phyloP scores from a whole-genome alignment of 2,888 invertebrate genomes.

The Ichneumoninae sp. region DNA sequence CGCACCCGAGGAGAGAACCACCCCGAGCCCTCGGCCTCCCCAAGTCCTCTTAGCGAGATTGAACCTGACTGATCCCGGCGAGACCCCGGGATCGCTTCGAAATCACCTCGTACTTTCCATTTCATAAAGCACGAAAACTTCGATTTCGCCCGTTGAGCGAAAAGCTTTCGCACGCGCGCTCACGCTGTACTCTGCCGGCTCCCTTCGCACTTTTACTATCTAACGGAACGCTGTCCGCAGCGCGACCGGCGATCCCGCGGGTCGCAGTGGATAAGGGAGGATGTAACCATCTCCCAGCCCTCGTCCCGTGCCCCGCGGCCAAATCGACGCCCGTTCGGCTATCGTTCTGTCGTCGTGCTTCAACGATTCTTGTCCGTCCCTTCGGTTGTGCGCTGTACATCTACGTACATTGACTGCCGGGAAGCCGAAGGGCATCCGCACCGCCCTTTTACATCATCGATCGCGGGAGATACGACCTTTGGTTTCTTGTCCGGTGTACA shows the following conservation, averaged over 20 bases:
- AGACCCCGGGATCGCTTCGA: slow-evolving; percentile 43
- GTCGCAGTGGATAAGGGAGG: slow-evolving; percentile 31
- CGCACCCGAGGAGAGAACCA: slow-evolving; percentile 63
- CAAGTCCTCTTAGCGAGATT: slow-evolving; percentile 67
- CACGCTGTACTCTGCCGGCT: not conserved
- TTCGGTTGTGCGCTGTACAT: not conserved
- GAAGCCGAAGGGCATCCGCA: not conserved
- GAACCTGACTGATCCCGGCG: slow-evolving; percentile 68
- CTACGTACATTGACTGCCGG: not conserved
- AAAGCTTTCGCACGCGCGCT: slow-evolving; percentile 31
- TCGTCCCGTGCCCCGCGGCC: not conserved
- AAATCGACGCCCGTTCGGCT: slow-evolving; percentile 39
- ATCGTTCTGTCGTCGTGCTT: slow-evolving; percentile 32
- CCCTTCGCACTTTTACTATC: slow-evolving; percentile 25
- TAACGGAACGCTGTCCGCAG: slow-evolving; percentile 1
- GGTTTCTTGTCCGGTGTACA: not conserved
- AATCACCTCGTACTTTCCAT: slow-evolving; percentile 66
- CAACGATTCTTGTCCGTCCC: slow-evolving; percentile 16
- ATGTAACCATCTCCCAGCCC: not conserved
- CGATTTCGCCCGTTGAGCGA: slow-evolving; percentile 50
- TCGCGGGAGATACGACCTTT: not conserved
- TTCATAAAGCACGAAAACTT: slow-evolving; percentile 63
- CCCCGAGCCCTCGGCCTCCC: slow-evolving; percentile 36
- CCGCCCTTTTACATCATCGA: not conserved
- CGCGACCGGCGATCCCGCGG: not conserved